phyloP scores from a whole-genome alignment of 1,140 invertebrate species.

The Steinernema khuongi region DNA sequence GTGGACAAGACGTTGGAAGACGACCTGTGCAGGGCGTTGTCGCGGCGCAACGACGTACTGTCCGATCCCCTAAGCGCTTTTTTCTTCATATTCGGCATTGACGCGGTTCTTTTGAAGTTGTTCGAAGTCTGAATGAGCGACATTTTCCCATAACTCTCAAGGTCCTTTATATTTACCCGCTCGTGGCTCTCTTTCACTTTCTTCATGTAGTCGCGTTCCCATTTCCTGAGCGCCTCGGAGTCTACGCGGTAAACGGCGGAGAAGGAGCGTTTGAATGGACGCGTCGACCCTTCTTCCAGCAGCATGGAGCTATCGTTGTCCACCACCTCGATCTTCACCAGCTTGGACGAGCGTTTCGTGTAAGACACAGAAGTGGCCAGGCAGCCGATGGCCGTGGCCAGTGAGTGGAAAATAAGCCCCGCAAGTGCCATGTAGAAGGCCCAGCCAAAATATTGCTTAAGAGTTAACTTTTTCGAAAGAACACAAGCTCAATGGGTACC shows the following conservation, averaged over 20 bases:
- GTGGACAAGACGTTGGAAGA: constrained; percentile 5
- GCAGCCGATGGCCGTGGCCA: constrained; percentile 51
- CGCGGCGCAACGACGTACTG: background rate
- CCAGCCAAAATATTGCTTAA: constrained; percentile 57
- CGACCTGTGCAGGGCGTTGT: background rate
- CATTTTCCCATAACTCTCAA: constrained; percentile 3
- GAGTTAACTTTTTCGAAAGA: constrained; percentile 8
- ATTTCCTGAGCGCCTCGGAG: constrained; percentile 49
- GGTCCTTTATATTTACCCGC: constrained; percentile 6
- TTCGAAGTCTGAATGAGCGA: background rate
- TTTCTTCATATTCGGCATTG: constrained; percentile 53
- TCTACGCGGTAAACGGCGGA: constrained; percentile 56
- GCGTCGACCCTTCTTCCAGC: background rate
- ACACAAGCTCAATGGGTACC: constrained; percentile 37
- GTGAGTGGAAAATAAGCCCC: constrained; percentile 42
- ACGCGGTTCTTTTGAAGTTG: constrained; percentile 53
- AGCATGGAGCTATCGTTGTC: constrained; percentile 20
- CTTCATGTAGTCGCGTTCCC: constrained; percentile 45
- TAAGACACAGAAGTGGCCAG: constrained; percentile 45
- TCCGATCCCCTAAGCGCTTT: background rate
- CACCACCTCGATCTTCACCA: constrained; percentile 53
- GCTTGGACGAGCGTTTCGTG: constrained; percentile 37
- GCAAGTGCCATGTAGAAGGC: constrained; percentile 55
- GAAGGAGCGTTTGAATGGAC: constrained; percentile 42
- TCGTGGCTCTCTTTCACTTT: constrained; percentile 10